A percentile compares a stretch with the other conserved stretches of the same genome.
Evolutionary conservation across 1,140 invertebrate genomes (phyloP).

Genomic region (Drosophila tsacasi): DNA sequence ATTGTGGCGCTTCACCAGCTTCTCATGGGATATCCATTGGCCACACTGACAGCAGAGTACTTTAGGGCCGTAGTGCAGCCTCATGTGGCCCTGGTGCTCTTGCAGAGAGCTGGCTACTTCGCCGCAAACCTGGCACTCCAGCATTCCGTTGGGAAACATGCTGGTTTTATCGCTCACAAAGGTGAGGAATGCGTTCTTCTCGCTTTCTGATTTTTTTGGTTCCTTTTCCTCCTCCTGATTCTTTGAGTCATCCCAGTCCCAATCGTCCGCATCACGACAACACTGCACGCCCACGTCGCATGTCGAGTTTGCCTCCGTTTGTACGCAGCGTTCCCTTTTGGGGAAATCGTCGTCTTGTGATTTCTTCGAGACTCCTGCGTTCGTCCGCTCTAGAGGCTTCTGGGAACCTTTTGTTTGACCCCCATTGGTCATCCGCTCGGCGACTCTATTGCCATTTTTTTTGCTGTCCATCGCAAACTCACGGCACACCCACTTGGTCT

Average conservation of each 20-base stretch:
- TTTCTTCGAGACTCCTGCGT: background rate
- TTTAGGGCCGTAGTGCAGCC: constrained; percentile 44
- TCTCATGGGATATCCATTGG: constrained; percentile 18
- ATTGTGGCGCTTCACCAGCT: constrained; percentile 31
- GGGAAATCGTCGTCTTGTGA: background rate
- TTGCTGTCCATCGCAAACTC: constrained; percentile 14
- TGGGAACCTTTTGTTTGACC: background rate
- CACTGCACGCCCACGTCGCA: constrained; percentile 44
- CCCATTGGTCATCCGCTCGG: background rate
- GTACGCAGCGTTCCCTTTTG: constrained; percentile 17
- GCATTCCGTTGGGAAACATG: constrained; percentile 59
- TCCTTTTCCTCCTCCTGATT: background rate
- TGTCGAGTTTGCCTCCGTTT: constrained; percentile 18
- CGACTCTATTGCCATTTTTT: background rate
- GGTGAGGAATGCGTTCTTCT: constrained; percentile 19
- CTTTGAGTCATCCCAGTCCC: constrained; percentile 5
- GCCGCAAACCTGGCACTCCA: constrained; percentile 64
- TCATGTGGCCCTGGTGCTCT: constrained; percentile 56
- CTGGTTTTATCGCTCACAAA: constrained; percentile 52
- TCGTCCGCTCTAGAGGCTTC: background rate
- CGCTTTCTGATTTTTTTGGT: background rate
- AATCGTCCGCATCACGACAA: constrained; percentile 12
- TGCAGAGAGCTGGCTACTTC: constrained; percentile 39
- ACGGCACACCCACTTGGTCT: constrained; percentile 31
- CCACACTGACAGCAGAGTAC: constrained; percentile 59